A percentile compares a stretch with the other conserved stretches of the same genome.
Evolutionary conservation across 30 jellyfish, hydroid and myxozoan genomes (phyloP).

Genomic region (Turritopsis dohrnii): DNA sequence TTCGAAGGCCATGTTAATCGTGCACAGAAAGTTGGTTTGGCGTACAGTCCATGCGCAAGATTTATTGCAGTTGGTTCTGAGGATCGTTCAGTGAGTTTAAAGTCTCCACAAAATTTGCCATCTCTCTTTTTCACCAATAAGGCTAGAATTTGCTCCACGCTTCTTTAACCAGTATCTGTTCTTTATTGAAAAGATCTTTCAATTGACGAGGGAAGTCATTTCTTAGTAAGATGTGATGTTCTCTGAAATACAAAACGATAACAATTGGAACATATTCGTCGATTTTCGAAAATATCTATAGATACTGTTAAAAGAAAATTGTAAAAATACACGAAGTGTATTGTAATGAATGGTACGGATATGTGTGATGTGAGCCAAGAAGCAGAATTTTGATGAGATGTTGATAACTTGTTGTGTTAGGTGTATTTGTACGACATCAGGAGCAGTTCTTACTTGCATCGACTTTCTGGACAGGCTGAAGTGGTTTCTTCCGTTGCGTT

Average conservation of each 20-base stretch:
- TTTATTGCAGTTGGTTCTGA: slow-evolving; percentile 97
- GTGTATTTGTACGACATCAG: slow-evolving; percentile 87
- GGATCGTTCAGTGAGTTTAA: slow-evolving; percentile 74
- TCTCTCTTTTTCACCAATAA: background rate
- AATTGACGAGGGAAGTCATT: too few species aligned
- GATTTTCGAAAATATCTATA: too few species aligned
- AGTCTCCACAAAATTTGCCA: background rate
- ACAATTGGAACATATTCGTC: too few species aligned
- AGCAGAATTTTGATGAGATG: slow-evolving; percentile 8
- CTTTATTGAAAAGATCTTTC: too few species aligned
- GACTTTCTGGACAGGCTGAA: slow-evolving; percentile 75
- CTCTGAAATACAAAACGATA: too few species aligned
- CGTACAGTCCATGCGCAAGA: slow-evolving; percentile 90
- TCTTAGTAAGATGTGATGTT: too few species aligned
- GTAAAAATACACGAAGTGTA: too few species aligned
- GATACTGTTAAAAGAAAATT: too few species aligned
- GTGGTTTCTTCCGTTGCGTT: slow-evolving; percentile 70
- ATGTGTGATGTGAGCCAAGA: slow-evolving; percentile 1
- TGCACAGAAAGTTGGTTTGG: slow-evolving; percentile 67
- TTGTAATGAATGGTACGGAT: background rate
- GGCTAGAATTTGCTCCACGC: background rate
- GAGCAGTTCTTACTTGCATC: slow-evolving; percentile 73
- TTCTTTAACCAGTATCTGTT: too few species aligned
- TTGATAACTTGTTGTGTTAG: slow-evolving; percentile 24
- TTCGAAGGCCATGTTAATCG: slow-evolving; percentile 91